Evolutionary conservation across 2,888 invertebrate species (phyloP), one percentile per base, ranked within the genome.

Genomic region (Hylaea fasciaria): DNA sequence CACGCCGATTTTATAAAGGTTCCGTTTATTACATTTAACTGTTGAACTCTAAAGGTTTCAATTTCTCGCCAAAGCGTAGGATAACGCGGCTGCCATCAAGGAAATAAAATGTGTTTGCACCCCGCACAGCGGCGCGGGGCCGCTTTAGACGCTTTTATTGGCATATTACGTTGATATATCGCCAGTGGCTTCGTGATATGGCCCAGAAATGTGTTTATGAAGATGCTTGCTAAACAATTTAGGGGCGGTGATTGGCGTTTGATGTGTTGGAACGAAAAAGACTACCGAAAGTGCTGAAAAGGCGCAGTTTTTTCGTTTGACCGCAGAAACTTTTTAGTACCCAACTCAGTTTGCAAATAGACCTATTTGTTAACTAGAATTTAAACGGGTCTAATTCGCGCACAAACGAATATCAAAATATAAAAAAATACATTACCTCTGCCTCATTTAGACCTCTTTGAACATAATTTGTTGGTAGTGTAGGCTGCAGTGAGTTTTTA

Each of bases 121-220:
- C 51, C 32, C 53, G 57, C 57, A 65, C 54, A 43, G 51, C 44
- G 48, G 35, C 53, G 32, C 50, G 45, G 43, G 56, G 40, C 53
- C 50, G 60, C 56, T 40, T 60, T 60, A 63, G 50, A 61, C 51
- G 57, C 46, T 58, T 56, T 63, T 63, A 61, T 66, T 56, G 63
- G 56, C 35, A 39, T 50, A 59, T 61, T 66, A 61, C 48, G 58
- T 63, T 66, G 63, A 66, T 56, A 58, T 56, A 66, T 51, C 44
- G 48, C 51, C 52, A 14, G 44, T 45, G 45, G 52, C 52, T 48
- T 52, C 56, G 56, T 61, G 56, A 61, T 61, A 49, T 48, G 56
- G 50, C 55, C 50, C 43, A 43, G 47, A 48, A 48, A 61, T 61
- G 61, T 52, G 56, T 17, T 52, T 49, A 56, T 52, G 51, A 52